A percentile compares a stretch with the other conserved stretches of the same genome.
Evolutionary conservation across 2,113 vertebrate genomes (phyloP).

Genomic region (Bubo scandiacus): DNA sequence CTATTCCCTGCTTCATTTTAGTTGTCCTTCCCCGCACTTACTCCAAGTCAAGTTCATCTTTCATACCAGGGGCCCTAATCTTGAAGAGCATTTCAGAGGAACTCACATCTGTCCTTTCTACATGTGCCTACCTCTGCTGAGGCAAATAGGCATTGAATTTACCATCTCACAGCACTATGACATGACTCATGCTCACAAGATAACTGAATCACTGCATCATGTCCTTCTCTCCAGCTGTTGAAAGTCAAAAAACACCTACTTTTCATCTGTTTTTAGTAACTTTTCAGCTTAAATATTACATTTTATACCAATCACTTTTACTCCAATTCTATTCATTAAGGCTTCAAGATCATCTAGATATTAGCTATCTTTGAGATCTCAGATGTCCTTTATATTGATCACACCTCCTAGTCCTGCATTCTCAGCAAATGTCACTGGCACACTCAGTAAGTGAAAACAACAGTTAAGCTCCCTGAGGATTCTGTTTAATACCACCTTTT

Average conservation of each 20-base stretch:
- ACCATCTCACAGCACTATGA: neutral
- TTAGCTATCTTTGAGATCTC: neutral
- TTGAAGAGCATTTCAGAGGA: neutral
- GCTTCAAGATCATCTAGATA: neutral
- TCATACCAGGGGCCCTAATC: neutral
- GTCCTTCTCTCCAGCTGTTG: constrained; percentile 26
- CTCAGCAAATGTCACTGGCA: neutral
- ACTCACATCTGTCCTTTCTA: neutral
- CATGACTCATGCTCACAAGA: constrained; percentile 32
- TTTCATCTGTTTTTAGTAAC: neutral
- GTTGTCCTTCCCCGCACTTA: neutral
- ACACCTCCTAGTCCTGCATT: neutral
- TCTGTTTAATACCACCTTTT: neutral
- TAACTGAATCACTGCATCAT: constrained; percentile 38
- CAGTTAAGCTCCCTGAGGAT: neutral
- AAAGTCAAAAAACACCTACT: neutral
- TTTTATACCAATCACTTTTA: neutral
- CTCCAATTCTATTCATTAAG: neutral
- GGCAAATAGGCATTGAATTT: neutral
- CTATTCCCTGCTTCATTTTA: neutral
- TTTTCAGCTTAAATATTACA: neutral
- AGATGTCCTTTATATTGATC: neutral
- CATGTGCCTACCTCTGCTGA: neutral
- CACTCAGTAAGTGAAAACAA: neutral
- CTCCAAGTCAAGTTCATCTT: neutral